Base-by-base conservation (phyloP, 2,888 invertebrate genomes). In the Keiferia lycopersicella region DNA sequence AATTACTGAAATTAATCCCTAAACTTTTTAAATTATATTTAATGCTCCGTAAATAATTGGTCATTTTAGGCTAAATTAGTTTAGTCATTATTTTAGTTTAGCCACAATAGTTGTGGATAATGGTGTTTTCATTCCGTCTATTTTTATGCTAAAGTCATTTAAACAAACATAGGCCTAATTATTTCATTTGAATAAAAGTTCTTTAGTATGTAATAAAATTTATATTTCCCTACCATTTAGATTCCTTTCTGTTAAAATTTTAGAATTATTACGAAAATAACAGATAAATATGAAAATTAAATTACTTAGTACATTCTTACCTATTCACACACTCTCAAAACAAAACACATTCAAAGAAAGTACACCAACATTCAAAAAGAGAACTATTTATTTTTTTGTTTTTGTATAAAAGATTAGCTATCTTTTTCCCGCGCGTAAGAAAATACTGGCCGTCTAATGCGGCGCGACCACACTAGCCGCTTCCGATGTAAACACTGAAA, bases 401-500 rank as follows among this genome's bases (percentile, higher is more conserved):
- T n/a, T n/a, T n/a, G n/a, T n/a, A n/a, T n/a, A n/a, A n/a, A n/a
- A n/a, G n/a, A n/a, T n/a, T n/a, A 6, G 26, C 6, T 26, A 26
- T 26, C 2, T 26, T 26, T 26, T 26, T 26, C 16, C 18, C 51
- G 12, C 20, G 22, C 51, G 18, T 51, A 51, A 51, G 18, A 51
- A 51, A 22, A 11, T 30, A 30, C n/a, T 14, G 22, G n/a, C 34
- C 14, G 16, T 11, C 7, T 10, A 14, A 34, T 0, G n/a, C 65
- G 70, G 77, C 74, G 75, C 84, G 86, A 86, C 85, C 81, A 78
- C 74, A 80, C 82, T 77, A 79, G 77, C 69, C 78, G 77, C 69
- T 73, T 73, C 77, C 75, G 76, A 78, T 78, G 77, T 83, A 81
- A 82, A 83, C 83, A 87, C 84, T 87, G 87, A 87, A n/a, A 87